Evolutionary conservation across 2,797 vertebrate species (phyloP).

Genomic region (Ctenosaura bakeri): DNA sequence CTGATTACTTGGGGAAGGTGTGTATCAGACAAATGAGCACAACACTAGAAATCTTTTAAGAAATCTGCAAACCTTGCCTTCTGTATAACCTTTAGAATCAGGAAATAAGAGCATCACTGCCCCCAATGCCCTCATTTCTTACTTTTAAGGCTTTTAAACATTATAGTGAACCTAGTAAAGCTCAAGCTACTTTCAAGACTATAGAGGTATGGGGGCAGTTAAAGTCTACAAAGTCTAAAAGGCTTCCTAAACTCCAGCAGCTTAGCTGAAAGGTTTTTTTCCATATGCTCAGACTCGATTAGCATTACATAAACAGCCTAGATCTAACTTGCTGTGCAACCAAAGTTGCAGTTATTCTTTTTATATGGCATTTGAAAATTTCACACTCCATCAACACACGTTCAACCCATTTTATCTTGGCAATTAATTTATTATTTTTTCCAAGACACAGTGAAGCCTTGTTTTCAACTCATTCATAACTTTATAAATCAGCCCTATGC

Average conservation of each 20-base stretch:
- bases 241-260: slow-evolving; percentile 79
- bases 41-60: background rate
- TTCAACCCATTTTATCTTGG: slow-evolving; percentile 97
- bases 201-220: slow-evolving; percentile 72
- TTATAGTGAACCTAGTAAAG: slow-evolving; percentile 58
- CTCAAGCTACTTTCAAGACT: slow-evolving; percentile 71
- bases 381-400: slow-evolving; percentile 97
- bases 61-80: slow-evolving; percentile 28
- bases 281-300: slow-evolving; percentile 83
- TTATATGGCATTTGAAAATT: slow-evolving; percentile 90
- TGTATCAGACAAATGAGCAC: background rate
- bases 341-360: slow-evolving; percentile 86
- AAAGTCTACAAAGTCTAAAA: slow-evolving; percentile 78
- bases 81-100: slow-evolving; percentile 23
- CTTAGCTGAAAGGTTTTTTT: slow-evolving; percentile 82
- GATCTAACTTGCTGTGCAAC: slow-evolving; percentile 85
- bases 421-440: slow-evolving; percentile 94
- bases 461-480: slow-evolving; percentile 97
- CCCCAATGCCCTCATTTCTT: slow-evolving; percentile 34
- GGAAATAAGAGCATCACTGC: slow-evolving; percentile 15
- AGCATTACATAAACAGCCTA: slow-evolving; percentile 84
- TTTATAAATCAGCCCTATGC: slow-evolving; percentile 96
- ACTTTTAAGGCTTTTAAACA: slow-evolving; percentile 66
- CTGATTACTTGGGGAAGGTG: background rate
- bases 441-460: slow-evolving; percentile 86